Evolutionary conservation across 1,140 invertebrate genomes (phyloP), one percentile per base, ranked within the genome.

Genomic region (Trigoniulus corallinus): DNA sequence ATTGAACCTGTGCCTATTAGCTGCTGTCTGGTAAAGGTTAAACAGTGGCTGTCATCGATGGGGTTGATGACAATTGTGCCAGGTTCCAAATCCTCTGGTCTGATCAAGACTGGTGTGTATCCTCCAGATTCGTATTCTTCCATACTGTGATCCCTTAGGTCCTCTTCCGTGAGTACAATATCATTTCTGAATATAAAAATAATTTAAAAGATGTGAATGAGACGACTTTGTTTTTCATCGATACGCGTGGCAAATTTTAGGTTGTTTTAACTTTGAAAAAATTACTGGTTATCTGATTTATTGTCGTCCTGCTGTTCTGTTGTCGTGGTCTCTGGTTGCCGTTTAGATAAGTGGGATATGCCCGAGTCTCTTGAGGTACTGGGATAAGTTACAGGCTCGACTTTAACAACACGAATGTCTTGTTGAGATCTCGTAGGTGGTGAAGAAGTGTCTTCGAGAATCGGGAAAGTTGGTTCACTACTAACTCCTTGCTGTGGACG

Each of bases 51-150:
- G 64, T 95, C 89, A 57, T 93, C 84, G 43, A 75, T 77, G 57
- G 85, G 80, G 45, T 80, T 75, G 20, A 81, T 76, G 2, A 95
- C 70, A 46, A 91, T 71, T 1, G 86, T 84, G 34, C 80, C 86
- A 3, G 87, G 82, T 62, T 92, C 88, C 7, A 95, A 66, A 23
- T 83, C 75, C 24, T 73, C 69, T 3, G 73, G 65, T 13, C 64
- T 57, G 29, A 92, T 62, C 53, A 86, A 80, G 54, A 66, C 70
- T 0, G 94, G 94, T 60, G 82, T 89, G 66, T 96, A 98, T 24
- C 76, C 71, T 3, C 87, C 88, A 18, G 73, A 61, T 51, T 78
- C 72, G 65, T 93, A 97, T 37, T 85, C 77, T 21, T 74, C 54
- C 23, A 61, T 56, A 44, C 61, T 57, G 23, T 61, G 58, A 42